phyloP scores from a whole-genome alignment of 1,140 invertebrate species.

The Saxidomus purpurata region DNA sequence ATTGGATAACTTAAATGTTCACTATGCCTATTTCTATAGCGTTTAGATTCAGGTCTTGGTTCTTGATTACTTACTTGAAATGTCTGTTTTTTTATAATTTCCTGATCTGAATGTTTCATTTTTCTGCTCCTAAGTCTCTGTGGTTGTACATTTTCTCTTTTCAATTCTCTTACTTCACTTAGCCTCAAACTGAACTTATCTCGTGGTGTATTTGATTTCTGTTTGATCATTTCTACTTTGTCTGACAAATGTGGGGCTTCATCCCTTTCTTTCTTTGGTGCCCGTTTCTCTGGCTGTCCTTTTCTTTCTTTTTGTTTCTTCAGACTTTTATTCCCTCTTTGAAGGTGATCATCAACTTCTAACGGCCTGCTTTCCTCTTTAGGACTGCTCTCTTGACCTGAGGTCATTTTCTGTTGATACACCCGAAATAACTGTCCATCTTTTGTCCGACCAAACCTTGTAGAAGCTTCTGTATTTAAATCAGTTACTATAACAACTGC shows the following conservation, averaged over 20 bases:
- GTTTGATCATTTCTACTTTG: background rate
- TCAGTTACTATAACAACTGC: background rate
- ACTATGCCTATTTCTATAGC: no score
- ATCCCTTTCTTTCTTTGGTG: background rate
- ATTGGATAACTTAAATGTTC: no score
- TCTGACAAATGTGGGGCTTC: no score
- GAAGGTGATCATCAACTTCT: background rate
- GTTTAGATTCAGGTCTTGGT: no score
- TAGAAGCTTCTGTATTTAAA: background rate
- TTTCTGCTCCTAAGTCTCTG: background rate
- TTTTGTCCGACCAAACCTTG: slow-evolving; percentile 33
- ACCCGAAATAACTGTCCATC: slow-evolving; percentile 27
- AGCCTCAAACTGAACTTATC: background rate
- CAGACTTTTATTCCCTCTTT: background rate
- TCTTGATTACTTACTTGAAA: no score
- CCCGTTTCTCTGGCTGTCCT: background rate
- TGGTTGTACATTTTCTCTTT: background rate
- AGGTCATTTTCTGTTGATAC: background rate
- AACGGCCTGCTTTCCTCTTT: no score
- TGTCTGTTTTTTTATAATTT: no score
- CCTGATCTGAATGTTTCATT: no score
- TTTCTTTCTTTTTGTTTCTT: background rate
- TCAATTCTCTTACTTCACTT: background rate
- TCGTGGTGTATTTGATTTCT: background rate
- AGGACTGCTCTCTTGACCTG: background rate